Evolutionary conservation across 2,113 vertebrate species (phyloP).

Genomic region (Lonchura striata): DNA sequence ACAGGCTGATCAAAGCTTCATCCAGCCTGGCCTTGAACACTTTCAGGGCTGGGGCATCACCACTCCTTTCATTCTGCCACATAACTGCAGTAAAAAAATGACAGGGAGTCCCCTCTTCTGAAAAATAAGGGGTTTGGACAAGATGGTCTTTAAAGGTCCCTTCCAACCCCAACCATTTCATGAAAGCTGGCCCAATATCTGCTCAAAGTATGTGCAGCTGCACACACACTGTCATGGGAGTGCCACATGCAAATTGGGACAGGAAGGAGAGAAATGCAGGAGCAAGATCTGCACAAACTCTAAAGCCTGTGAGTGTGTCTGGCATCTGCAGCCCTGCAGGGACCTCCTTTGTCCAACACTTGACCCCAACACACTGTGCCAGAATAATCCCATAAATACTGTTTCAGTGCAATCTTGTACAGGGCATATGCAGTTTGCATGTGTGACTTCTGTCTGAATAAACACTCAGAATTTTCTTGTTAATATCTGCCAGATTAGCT

Average conservation of each 20-base stretch:
- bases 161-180: background rate
- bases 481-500: background rate
- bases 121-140: background rate
- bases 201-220: background rate
- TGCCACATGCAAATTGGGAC: fast-evolving
- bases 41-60: background rate
- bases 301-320: background rate
- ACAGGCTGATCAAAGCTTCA: background rate
- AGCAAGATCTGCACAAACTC: background rate
- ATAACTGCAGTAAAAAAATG: background rate
- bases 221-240: background rate
- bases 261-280: background rate
- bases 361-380: background rate
- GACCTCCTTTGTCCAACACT: background rate
- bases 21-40: background rate
- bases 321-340: background rate
- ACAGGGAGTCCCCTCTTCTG: background rate
- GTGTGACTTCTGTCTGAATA: background rate
- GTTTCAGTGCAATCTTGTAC: fast-evolving
- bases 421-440: fast-evolving
- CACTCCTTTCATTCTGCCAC: background rate
- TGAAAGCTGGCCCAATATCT: fast-evolving
- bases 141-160: background rate
- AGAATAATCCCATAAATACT: background rate
- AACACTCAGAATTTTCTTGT: background rate